Evolutionary conservation across 2,113 vertebrate species (phyloP).

Genomic region (Sinocyclocheilus anophthalmus): DNA sequence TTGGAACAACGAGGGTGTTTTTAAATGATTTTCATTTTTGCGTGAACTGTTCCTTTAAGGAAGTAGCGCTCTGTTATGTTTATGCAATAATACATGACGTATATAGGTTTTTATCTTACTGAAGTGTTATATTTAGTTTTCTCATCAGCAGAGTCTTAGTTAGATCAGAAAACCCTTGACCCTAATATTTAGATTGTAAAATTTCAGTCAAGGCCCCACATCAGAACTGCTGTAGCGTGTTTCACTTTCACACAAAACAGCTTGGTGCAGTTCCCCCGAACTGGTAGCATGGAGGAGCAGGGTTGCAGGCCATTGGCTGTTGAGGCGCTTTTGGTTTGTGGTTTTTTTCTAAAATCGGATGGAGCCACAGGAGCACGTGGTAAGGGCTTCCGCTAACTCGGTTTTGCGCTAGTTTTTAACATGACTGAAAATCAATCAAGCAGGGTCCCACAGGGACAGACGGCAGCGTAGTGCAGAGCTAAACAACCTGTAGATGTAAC

Average conservation of each 20-base stretch:
- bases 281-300: slow-evolving; percentile 48
- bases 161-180: neutral
- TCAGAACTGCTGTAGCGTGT: slow-evolving; percentile 21
- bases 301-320: slow-evolving; percentile 60
- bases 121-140: slow-evolving; percentile 19
- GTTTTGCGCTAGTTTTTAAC: slow-evolving; percentile 29
- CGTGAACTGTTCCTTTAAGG: neutral
- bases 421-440: slow-evolving; percentile 39
- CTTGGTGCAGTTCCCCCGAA: slow-evolving; percentile 54
- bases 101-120: neutral
- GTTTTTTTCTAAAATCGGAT: slow-evolving; percentile 64
- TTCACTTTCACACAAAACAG: slow-evolving; percentile 59
- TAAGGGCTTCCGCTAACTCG: slow-evolving; percentile 55
- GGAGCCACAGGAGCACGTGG: slow-evolving; percentile 46
- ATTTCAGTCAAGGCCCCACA: slow-evolving; percentile 1
- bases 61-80: neutral
- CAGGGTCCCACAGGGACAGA: slow-evolving; percentile 39
- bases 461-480: slow-evolving; percentile 21
- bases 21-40: neutral
- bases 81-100: neutral
- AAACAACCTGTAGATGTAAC: slow-evolving; percentile 39
- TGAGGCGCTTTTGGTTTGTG: slow-evolving; percentile 55
- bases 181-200: neutral
- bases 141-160: neutral
- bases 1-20: neutral